A percentile compares a stretch with the other conserved stretches of the same genome.
These are phyloP conservation scores for Drosophila parabipectinata DNA, from an alignment of 1,140 invertebrate species.

Conservation along the genomic window DNA sequence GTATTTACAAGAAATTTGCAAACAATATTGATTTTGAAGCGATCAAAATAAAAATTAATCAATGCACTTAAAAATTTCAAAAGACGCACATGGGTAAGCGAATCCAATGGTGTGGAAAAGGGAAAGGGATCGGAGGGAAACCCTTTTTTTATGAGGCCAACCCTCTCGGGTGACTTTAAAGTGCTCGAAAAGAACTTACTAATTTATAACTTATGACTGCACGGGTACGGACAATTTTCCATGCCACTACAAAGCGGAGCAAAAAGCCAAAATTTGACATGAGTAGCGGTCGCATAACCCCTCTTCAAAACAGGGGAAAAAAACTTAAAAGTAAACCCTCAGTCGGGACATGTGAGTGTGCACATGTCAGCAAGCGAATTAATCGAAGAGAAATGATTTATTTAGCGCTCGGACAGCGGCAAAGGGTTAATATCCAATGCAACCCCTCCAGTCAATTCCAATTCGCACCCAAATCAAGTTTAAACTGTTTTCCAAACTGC, in stretches of 20 bases:
- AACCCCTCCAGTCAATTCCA: slow-evolving; percentile 4
- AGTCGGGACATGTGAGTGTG: slow-evolving; percentile 43
- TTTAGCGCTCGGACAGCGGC: slow-evolving; percentile 74
- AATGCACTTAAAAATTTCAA: slow-evolving; percentile 72
- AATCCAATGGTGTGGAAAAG: slow-evolving; percentile 71
- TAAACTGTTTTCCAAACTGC: slow-evolving; percentile 82
- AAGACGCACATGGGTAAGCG: slow-evolving; percentile 28
- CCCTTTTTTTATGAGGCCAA: slow-evolving; percentile 19
- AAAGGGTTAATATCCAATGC: slow-evolving; percentile 55
- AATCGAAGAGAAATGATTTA: slow-evolving; percentile 84
- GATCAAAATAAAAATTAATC: slow-evolving; percentile 83
- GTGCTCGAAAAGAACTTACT: slow-evolving; percentile 67
- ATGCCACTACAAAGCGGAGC: slow-evolving; percentile 84
- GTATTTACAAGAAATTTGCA: slow-evolving; percentile 77
- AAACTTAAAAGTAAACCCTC: slow-evolving; percentile 13
- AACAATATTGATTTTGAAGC: slow-evolving; percentile 80
- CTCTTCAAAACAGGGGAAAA: slow-evolving; percentile 24
- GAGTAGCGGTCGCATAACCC: slow-evolving; percentile 77
- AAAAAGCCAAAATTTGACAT: slow-evolving; percentile 83
- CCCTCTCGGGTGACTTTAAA: slow-evolving; percentile 66
- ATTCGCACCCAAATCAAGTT: slow-evolving; percentile 77
- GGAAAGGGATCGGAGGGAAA: slow-evolving; percentile 39
- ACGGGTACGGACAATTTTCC: slow-evolving; percentile 82
- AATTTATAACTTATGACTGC: slow-evolving; percentile 81
- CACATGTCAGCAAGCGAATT: slow-evolving; percentile 84